phyloP scores from a whole-genome alignment of 1,140 invertebrate species.

The Zaprionus camerounensis region DNA sequence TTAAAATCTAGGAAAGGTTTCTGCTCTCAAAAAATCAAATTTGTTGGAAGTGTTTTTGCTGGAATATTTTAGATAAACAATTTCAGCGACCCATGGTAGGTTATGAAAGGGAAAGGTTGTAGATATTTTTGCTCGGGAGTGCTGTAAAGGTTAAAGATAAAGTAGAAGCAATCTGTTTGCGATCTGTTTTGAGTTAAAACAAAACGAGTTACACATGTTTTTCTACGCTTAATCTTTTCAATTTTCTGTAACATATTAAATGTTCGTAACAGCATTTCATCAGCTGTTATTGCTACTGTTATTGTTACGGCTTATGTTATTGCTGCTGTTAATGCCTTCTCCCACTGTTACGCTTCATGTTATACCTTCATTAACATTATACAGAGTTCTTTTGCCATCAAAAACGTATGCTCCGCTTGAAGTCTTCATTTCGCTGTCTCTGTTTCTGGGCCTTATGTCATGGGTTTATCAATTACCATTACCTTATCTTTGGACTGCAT shows the following conservation, averaged over 20 bases:
- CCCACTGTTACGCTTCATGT: not conserved
- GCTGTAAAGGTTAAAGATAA: too few species aligned
- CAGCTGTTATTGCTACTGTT: slow-evolving; percentile 18
- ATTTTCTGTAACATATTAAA: not conserved
- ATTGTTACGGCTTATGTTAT: slow-evolving; percentile 13
- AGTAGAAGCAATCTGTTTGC: too few species aligned
- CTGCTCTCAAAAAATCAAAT: not conserved
- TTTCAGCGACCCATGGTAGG: too few species aligned
- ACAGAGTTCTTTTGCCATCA: not conserved
- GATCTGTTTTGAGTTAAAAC: too few species aligned
- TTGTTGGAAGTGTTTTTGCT: not conserved
- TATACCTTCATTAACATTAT: slow-evolving; percentile 5
- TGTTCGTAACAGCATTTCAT: not conserved
- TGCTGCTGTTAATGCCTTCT: not conserved
- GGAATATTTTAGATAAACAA: too few species aligned
- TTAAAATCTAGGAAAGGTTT: not conserved
- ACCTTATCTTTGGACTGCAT: slow-evolving; percentile 34
- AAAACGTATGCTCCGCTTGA: not conserved
- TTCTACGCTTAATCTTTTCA: not conserved
- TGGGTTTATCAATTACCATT: slow-evolving; percentile 52
- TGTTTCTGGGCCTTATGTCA: slow-evolving; percentile 7
- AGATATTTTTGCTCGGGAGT: not conserved
- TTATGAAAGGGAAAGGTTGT: not conserved
- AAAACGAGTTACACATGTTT: not conserved
- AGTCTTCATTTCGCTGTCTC: not conserved